Evolutionary conservation across 2,888 invertebrate genomes (phyloP).

Genomic region (Cataglyphis altisquamis): DNA sequence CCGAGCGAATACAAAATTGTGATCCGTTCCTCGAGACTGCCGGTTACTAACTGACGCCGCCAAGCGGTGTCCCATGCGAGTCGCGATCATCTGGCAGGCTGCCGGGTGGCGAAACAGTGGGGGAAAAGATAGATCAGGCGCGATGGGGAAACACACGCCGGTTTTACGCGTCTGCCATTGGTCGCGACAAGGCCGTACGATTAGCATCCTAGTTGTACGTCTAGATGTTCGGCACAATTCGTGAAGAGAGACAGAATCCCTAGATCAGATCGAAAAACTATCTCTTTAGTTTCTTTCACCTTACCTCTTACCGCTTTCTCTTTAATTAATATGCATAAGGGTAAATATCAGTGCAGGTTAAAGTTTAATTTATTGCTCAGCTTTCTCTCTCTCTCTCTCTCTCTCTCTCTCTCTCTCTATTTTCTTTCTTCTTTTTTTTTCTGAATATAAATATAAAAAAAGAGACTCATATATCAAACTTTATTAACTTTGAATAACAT

Average conservation of each 20-base stretch:
- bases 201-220: not conserved
- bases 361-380: not conserved
- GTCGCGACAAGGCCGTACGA: constrained; percentile 69
- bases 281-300: not conserved
- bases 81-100: constrained; percentile 82
- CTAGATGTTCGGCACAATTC: not conserved
- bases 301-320: constrained; percentile 1
- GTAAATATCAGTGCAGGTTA: not conserved
- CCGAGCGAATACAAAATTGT: constrained; percentile 39
- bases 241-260: not conserved
- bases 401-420: not conserved
- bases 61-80: constrained; percentile 61
- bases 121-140: constrained; percentile 43
- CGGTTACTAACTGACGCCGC: constrained; percentile 85
- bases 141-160: constrained; percentile 67
- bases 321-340: not conserved
- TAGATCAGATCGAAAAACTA: not conserved
- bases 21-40: constrained; percentile 78
- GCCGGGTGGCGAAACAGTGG: constrained; percentile 37
- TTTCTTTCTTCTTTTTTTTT: not conserved
- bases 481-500: not conserved
- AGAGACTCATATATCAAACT: not conserved
- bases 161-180: constrained; percentile 70
- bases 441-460: not conserved
- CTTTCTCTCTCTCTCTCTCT: not conserved